A percentile compares a stretch with the other conserved stretches of the same genome.
Conservation (phyloP, 2,797 vertebrate genomes). For the Mormyrops boulengeri region DNA sequence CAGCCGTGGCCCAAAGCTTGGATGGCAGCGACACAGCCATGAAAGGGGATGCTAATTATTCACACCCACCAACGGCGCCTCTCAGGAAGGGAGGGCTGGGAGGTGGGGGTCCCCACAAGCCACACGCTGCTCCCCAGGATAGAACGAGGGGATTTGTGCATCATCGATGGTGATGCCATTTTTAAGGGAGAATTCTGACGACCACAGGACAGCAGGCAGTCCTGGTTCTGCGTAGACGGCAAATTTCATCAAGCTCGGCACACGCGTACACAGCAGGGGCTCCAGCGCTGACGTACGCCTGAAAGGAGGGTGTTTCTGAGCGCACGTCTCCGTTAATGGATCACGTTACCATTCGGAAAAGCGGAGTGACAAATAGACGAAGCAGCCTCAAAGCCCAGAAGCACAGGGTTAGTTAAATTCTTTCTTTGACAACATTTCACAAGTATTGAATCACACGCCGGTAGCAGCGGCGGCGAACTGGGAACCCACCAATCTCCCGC, state of each 20-base stretch:
- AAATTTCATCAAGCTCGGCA: background rate
- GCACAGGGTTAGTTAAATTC: background rate
- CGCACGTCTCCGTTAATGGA: background rate
- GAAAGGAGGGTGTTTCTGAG: background rate
- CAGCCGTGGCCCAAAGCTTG: slow-evolving; percentile 17
- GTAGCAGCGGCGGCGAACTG: background rate
- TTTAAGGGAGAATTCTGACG: slow-evolving; percentile 22
- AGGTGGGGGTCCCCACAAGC: slow-evolving; percentile 13
- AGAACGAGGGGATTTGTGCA: slow-evolving; percentile 22
- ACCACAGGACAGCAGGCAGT: background rate
- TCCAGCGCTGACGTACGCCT: background rate
- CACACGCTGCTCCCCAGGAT: background rate
- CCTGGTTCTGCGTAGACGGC: background rate
- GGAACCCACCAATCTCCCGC: background rate
- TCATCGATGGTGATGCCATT: no score
- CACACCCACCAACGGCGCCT: slow-evolving; percentile 13
- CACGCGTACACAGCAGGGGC: background rate
- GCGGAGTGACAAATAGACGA: background rate
- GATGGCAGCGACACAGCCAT: slow-evolving; percentile 20
- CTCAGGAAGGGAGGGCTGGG: slow-evolving; percentile 5
- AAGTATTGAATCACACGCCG: background rate
- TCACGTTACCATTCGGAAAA: background rate
- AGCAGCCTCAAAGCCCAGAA: background rate
- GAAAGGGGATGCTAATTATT: slow-evolving; percentile 42
- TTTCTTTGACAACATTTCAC: background rate